Percentiles rank a stretch among this genome's conserved stretches.
Conservation (phyloP, 2,888 invertebrate genomes). For the Teleiodes luculella region DNA sequence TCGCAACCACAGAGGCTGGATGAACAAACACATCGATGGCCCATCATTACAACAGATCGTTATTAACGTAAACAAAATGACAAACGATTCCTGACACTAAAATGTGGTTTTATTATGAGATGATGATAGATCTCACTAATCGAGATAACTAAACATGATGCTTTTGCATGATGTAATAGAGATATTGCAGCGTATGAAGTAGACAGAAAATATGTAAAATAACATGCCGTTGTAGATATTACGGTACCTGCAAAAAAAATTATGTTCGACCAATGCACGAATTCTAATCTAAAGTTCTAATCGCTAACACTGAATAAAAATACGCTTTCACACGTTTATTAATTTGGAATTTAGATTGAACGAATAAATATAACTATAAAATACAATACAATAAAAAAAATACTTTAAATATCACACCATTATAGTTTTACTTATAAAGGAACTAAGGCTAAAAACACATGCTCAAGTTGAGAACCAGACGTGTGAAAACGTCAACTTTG, state of each 20-base stretch:
- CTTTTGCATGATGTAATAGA: no score
- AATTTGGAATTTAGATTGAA: background rate
- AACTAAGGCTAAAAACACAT: background rate
- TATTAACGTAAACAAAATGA: slow-evolving; percentile 1
- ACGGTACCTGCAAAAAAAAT: background rate
- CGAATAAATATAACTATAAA: no score
- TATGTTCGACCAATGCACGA: background rate
- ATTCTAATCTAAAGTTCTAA: background rate
- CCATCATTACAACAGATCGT: background rate
- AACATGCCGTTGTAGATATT: background rate
- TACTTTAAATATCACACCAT: no score
- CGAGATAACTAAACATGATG: background rate
- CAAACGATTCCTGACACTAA: background rate
- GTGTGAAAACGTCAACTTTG: background rate
- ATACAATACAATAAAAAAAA: no score
- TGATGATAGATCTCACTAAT: background rate
- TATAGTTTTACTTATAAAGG: no score
- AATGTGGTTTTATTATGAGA: background rate
- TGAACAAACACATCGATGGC: slow-evolving; percentile 14
- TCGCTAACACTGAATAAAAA: background rate
- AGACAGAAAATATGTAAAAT: background rate
- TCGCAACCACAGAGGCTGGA: slow-evolving; percentile 20
- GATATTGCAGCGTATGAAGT: no score
- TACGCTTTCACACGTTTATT: background rate
- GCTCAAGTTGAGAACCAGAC: background rate